Evolutionary conservation across 1,140 invertebrate species (phyloP), one percentile per base, ranked within the genome.

Genomic region (Zaprionus vittiger): DNA sequence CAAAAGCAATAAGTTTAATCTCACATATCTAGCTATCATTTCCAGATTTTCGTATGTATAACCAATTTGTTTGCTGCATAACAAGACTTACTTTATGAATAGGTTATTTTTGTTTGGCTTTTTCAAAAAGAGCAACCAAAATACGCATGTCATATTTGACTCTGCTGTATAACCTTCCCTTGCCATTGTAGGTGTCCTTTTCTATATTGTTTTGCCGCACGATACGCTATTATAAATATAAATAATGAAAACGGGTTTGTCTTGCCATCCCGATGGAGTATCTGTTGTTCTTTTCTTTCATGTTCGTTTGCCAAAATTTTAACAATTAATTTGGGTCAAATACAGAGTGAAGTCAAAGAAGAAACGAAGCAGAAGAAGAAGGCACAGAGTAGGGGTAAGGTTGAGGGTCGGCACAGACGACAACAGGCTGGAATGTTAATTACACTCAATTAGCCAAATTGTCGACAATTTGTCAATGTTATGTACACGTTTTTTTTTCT

Each of bases 371-470:
- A 5, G 17, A 49, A 12, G 47, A 52, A 12, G 20, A 24, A 14
- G 5, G 47, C 4, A 22, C 1, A 9, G 4, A 9, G 11, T 3
- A 49, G 20, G 1, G 20, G 20, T 20, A 20, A 20, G 20, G 20
- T 20, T 20, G 20, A 20, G 20, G 17, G 41, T 44, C 15, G 47
- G 47, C 22, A 52, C 31, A 49, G 38, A 60, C 37, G 20, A 76
- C 61, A 75, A 70, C 65, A 34, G 47, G 60, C 67, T 47, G 55
- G 38, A 71, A 90, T 90, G 84, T 67, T 89, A 90, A 89, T 89
- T 89, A 79, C 85, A 79, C 78, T 85, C 81, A 89, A 89, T 89
- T 89, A 89, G 79, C 79, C 77, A 84, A 89, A 89, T 90, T 89
- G 86, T 78, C 65, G 74, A 77, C 73, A 84, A 69, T 81, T 78